Evolutionary conservation across 2,797 vertebrate genomes (phyloP).

Genomic region (Sebastes hopkinsi): DNA sequence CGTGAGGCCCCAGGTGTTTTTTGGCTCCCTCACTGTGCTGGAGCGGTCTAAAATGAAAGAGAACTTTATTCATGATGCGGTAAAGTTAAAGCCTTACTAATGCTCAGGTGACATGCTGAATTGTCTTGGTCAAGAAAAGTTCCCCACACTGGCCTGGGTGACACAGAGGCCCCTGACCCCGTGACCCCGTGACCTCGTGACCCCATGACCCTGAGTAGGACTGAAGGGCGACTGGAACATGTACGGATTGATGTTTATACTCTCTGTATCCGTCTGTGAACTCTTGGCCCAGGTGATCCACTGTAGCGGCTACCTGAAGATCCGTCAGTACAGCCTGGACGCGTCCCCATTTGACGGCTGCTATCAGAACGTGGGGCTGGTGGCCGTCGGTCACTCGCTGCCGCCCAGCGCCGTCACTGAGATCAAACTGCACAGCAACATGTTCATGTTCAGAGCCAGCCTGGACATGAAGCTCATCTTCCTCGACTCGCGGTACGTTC

Average conservation of each 20-base stretch:
- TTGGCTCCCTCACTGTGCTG: no score
- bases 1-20: no score
- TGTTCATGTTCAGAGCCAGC: constrained; percentile 98
- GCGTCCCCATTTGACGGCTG: constrained; percentile 97
- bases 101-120: neutral
- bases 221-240: neutral
- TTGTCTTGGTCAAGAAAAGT: neutral
- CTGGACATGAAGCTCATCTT: constrained; percentile 99
- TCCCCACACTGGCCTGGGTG: neutral
- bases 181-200: no score
- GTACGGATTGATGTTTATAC: neutral
- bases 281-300: constrained; percentile 89
- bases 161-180: neutral
- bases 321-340: constrained; percentile 95
- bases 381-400: constrained; percentile 94
- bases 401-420: constrained; percentile 95
- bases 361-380: constrained; percentile 96
- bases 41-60: no score
- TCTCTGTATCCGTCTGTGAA: neutral
- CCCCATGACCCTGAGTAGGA: neutral
- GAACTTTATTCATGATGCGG: no score
- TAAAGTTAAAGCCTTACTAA: neutral
- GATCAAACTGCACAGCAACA: constrained; percentile 97
- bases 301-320: constrained; percentile 96
- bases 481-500: constrained; percentile 90